Evolutionary conservation across 2,113 vertebrate species (phyloP).

Genomic region (Heloderma charlesbogerti): DNA sequence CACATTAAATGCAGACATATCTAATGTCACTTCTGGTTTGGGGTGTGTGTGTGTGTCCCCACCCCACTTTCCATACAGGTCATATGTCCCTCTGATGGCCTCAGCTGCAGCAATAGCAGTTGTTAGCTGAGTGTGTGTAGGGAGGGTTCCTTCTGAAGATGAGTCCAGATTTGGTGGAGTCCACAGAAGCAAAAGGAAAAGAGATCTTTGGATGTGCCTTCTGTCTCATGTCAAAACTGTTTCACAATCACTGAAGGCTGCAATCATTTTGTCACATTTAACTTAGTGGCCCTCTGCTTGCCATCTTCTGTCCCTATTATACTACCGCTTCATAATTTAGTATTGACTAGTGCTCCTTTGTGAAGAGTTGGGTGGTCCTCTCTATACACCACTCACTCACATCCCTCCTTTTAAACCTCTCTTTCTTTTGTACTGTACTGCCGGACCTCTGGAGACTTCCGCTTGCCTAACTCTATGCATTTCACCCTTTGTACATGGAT

Average conservation of each 20-base stretch:
- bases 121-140: too few species aligned
- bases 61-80: background rate
- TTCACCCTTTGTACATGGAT: slow-evolving; percentile 16
- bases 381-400: background rate
- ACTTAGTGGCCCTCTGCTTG: background rate
- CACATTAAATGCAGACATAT: background rate
- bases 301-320: background rate
- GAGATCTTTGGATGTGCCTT: background rate
- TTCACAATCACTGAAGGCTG: background rate
- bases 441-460: slow-evolving; percentile 46
- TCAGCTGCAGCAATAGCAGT: background rate
- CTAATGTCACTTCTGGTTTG: background rate
- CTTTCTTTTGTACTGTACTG: slow-evolving; percentile 40
- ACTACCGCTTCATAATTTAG: background rate
- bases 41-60: background rate
- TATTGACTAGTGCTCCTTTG: background rate
- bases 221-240: background rate
- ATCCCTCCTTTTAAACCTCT: background rate
- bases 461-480: slow-evolving; percentile 26
- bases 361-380: background rate
- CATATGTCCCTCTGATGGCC: background rate
- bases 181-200: background rate
- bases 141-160: background rate
- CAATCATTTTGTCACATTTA: background rate
- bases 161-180: background rate